Evolutionary conservation across 1,140 invertebrate genomes (phyloP), one percentile per base, ranked within the genome.

Genomic region (Paralvinella palmiformis): DNA sequence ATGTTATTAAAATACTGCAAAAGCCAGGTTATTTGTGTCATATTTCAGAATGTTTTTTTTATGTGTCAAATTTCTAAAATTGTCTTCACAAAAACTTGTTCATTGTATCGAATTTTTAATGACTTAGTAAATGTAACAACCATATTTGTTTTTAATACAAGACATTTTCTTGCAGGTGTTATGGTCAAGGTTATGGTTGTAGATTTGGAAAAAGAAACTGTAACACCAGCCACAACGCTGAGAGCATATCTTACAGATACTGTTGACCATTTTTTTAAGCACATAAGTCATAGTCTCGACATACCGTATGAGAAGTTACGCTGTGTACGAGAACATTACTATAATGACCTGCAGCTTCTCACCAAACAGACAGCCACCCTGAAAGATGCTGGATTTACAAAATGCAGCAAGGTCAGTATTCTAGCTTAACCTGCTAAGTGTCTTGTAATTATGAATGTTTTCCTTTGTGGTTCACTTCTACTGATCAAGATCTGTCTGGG

Each of bases 131-230:
- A n/a, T n/a, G n/a, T n/a, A n/a, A n/a, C n/a, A n/a, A n/a, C n/a
- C n/a, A n/a, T n/a, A 41, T 41, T n/a, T 41, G 37, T n/a, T 41
- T 41, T n/a, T 10, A 13, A 13, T 41, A 41, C 37, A 41, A 13
- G 10, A 13, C 37, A 13, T n/a, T 37, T 50, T 29, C 67, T 74
- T 72, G 15, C 62, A 85, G 84, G 81, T 68, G 77, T 86, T 15
- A 83, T 84, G 44, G 84, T 87, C 65, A 87, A 86, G 78, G 84
- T 88, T 3, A 88, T 84, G 76, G 72, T 84, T 29, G 83, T 89
- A 55, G 85, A 89, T 77, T 66, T 88, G 22, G 77, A 82, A 37
- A 83, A 74, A 33, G 85, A 86, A 73, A 83, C 86, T 62, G 82
- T 89, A 56, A 83, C 85, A 62, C 84, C 85, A 48, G 85, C 88